These are phyloP conservation scores for Gallirallus australis DNA, from an alignment of 2,797 vertebrate species.

Conservation along the genomic window DNA sequence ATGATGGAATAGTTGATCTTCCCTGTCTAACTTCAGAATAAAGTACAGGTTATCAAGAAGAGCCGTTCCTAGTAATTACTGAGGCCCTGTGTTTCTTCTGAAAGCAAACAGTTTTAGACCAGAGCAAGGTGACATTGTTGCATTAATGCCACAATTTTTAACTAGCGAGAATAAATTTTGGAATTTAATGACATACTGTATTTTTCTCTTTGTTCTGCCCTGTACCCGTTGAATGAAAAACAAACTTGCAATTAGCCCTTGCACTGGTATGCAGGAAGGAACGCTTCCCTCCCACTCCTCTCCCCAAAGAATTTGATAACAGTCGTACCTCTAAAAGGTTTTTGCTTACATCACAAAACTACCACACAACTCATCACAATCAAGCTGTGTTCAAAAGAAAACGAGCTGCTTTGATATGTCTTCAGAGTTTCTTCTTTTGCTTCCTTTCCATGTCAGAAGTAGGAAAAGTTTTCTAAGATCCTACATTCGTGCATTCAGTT, in stretches of 20 bases:
- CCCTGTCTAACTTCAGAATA: neutral
- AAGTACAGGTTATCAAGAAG: neutral
- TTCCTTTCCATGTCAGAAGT: neutral
- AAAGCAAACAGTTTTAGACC: neutral
- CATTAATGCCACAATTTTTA: neutral
- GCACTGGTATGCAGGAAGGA: neutral
- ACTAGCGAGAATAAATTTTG: neutral
- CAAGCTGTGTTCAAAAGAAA: neutral
- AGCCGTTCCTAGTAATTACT: neutral
- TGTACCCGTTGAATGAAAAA: fast-evolving
- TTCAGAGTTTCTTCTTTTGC: neutral
- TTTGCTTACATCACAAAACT: neutral
- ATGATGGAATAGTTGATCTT: neutral
- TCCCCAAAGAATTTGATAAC: neutral
- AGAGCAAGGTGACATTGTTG: neutral
- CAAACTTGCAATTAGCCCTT: neutral
- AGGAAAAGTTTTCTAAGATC: neutral
- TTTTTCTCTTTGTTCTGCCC: neutral
- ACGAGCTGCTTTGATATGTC: neutral
- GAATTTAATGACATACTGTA: neutral
- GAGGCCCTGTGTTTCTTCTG: neutral
- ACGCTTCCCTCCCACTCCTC: neutral
- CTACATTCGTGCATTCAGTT: neutral
- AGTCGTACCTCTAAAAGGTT: neutral
- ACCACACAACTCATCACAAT: neutral